Percentiles rank a stretch among this genome's conserved stretches.
Conservation (phyloP, 2,797 vertebrate genomes). For the Micrastur ruficollis region DNA sequence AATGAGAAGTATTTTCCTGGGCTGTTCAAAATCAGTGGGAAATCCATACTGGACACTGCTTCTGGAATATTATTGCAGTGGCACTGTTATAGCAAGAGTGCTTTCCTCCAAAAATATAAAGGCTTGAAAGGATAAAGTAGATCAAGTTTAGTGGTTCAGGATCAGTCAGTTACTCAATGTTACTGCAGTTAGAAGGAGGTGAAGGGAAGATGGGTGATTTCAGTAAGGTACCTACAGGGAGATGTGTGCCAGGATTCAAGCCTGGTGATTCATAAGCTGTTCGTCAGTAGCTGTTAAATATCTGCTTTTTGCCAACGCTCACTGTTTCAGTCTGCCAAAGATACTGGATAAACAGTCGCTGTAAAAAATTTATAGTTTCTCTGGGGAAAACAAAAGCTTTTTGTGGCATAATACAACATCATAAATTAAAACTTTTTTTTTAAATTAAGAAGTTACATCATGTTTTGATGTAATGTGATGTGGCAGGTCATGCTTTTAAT, state of each 20-base stretch:
- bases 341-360: conserved; percentile 54
- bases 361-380: conserved; percentile 68
- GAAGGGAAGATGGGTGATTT: background rate
- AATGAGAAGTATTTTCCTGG: background rate
- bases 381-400: conserved; percentile 67
- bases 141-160: background rate
- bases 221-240: background rate
- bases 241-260: background rate
- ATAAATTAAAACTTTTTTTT: conserved; percentile 68
- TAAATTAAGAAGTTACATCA: conserved; percentile 66
- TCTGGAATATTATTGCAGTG: background rate
- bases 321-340: conserved; percentile 46
- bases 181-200: background rate
- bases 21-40: background rate
- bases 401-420: conserved; percentile 45
- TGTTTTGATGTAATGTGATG: conserved; percentile 69
- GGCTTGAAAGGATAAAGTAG: background rate
- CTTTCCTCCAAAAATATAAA: background rate
- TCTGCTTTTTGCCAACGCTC: conserved; percentile 56
- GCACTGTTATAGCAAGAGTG: background rate
- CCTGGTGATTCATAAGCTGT: conserved; percentile 33
- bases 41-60: background rate
- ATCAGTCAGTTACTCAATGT: background rate
- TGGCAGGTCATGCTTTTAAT: conserved; percentile 64
- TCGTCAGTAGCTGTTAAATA: conserved; percentile 41